A percentile compares a stretch with the other conserved stretches of the same genome.
phyloP scores from a whole-genome alignment of 1,140 invertebrate genomes.

The Hesperophylax magnus region DNA sequence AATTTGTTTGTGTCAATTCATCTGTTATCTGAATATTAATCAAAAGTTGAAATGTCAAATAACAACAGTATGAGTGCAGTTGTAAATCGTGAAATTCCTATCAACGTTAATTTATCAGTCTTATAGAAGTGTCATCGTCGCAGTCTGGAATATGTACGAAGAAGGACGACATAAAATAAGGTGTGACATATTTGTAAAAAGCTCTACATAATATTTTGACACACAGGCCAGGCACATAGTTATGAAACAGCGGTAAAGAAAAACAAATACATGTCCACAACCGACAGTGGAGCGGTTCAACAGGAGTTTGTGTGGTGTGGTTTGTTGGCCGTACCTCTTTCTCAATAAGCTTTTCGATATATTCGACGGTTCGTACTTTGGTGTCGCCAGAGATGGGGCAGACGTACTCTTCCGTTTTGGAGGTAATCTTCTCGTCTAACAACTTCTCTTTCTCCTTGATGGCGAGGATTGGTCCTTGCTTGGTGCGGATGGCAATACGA shows the following conservation, averaged over 20 bases:
- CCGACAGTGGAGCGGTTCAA: slow-evolving; percentile 52
- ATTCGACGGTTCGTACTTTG: slow-evolving; percentile 90
- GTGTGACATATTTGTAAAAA: slow-evolving; percentile 27
- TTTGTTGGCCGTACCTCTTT: slow-evolving; percentile 83
- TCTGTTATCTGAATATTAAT: slow-evolving; percentile 27
- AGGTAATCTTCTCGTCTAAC: slow-evolving; percentile 88
- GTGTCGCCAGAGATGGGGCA: slow-evolving; percentile 88
- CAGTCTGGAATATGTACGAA: slow-evolving; percentile 1
- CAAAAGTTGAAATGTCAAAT: no score
- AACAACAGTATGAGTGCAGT: no score
- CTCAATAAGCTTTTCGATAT: slow-evolving; percentile 95
- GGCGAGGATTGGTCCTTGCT: slow-evolving; percentile 84
- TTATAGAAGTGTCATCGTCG: no score
- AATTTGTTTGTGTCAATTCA: slow-evolving; percentile 23
- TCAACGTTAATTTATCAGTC: no score
- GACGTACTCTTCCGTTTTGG: slow-evolving; percentile 89
- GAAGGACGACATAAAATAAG: slow-evolving; percentile 1
- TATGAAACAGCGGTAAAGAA: slow-evolving; percentile 52
- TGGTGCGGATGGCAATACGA: slow-evolving; percentile 86
- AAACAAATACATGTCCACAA: slow-evolving; percentile 61
- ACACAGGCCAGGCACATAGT: slow-evolving; percentile 40
- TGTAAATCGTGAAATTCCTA: no score
- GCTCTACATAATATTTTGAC: slow-evolving; percentile 17
- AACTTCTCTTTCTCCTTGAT: slow-evolving; percentile 91
- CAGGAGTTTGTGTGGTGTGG: slow-evolving; percentile 51